phyloP scores from a whole-genome alignment of 2,888 invertebrate species.

The Himalopsyche tibetana region DNA sequence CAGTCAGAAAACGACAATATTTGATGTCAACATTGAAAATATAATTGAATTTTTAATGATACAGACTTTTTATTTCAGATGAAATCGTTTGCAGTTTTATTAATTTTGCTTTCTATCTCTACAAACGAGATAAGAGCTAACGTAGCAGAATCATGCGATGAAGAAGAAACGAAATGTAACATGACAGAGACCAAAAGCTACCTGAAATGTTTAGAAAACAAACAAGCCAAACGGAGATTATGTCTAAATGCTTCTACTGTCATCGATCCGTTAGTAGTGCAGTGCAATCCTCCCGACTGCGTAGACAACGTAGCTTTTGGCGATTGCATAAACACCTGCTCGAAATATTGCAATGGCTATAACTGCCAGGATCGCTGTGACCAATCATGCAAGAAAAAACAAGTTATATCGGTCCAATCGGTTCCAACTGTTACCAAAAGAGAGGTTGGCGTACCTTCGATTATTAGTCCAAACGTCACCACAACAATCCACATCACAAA shows the following conservation, averaged over 20 bases:
- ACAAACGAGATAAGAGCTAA: background rate
- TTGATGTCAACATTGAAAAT: too few species aligned
- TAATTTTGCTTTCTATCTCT: background rate
- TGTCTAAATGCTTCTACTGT: conserved; percentile 51
- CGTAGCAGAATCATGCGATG: background rate
- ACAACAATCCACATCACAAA: conserved; percentile 72
- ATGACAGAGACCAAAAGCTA: conserved; percentile 58
- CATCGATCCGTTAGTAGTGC: background rate
- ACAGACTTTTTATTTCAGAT: conserved; percentile 56
- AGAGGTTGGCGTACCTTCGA: background rate
- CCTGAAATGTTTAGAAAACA: conserved; percentile 58
- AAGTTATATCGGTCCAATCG: conserved; percentile 62
- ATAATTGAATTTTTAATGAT: too few species aligned
- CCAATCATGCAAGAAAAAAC: conserved; percentile 47
- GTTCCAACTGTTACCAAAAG: conserved; percentile 69
- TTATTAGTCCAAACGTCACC: conserved; percentile 70
- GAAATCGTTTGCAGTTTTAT: conserved; percentile 29
- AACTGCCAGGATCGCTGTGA: conserved; percentile 55
- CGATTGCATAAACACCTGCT: conserved; percentile 51
- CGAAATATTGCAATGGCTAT: conserved; percentile 51
- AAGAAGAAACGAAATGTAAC: conserved; percentile 48
- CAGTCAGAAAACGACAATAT: too few species aligned
- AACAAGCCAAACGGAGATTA: conserved; percentile 54
- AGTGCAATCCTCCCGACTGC: conserved; percentile 3
- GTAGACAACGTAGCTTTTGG: conserved; percentile 1